A percentile compares a stretch with the other conserved stretches of the same genome.
Evolutionary conservation across 2,888 invertebrate genomes (phyloP).

Genomic region (Folsomia candida): DNA sequence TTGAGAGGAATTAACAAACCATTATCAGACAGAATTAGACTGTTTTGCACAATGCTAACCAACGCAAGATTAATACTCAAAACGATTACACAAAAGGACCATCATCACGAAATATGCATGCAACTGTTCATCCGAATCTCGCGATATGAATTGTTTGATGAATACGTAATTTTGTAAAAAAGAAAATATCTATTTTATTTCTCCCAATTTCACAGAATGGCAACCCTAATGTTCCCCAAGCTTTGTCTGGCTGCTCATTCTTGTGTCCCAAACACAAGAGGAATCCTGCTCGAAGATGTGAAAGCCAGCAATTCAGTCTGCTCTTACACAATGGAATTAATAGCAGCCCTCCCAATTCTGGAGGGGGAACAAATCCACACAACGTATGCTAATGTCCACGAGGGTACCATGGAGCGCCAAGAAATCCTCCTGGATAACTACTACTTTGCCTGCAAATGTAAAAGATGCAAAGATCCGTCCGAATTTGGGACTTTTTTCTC

Average conservation of each 20-base stretch:
- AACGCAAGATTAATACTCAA: no score
- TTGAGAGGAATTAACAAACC: no score
- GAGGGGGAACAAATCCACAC: constrained; percentile 30
- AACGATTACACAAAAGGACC: no score
- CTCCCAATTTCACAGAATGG: constrained; percentile 42
- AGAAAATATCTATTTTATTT: no score
- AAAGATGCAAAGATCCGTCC: constrained; percentile 29
- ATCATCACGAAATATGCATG: no score
- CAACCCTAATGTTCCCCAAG: constrained; percentile 61
- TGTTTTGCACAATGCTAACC: no score
- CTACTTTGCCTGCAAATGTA: constrained; percentile 33
- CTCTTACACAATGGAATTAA: constrained; percentile 19
- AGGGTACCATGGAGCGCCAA: constrained; percentile 25
- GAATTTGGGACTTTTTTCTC: constrained; percentile 33
- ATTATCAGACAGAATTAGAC: no score
- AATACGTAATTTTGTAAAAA: no score
- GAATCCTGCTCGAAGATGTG: constrained; percentile 56
- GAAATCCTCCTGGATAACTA: constrained; percentile 26
- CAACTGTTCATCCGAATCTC: no score
- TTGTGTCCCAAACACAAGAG: constrained; percentile 35
- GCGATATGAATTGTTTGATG: no score
- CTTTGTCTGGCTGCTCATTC: constrained; percentile 54
- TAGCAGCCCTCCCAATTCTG: constrained; percentile 24
- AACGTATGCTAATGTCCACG: constrained; percentile 27
- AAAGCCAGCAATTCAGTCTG: constrained; percentile 59